These are phyloP conservation scores for Dryococelus australis DNA, from an alignment of 2,888 invertebrate genomes.

Conservation along the genomic window DNA sequence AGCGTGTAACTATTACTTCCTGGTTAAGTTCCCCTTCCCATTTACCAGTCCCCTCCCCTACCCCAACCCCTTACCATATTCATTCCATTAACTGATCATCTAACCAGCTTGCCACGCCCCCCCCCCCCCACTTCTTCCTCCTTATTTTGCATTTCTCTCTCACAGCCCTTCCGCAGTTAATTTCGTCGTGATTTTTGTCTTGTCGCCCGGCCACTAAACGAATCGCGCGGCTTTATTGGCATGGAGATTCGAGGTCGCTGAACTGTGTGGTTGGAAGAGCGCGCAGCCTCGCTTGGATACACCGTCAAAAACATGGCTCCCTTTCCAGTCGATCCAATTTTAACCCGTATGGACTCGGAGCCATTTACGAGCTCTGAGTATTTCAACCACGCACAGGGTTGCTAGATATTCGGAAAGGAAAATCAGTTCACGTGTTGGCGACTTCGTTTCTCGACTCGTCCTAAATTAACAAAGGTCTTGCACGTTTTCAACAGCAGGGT, in stretches of 20 bases:
- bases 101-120: neutral
- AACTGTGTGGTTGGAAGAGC: neutral
- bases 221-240: neutral
- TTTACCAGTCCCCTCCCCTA: no score
- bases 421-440: no score
- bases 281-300: neutral
- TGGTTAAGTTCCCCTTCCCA: neutral
- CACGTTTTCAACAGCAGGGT: no score
- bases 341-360: no score
- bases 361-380: no score
- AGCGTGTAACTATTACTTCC: neutral
- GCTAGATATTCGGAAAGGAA: no score
- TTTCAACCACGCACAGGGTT: no score
- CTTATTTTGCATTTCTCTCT: neutral
- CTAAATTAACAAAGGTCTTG: no score
- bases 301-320: neutral
- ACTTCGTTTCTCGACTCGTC: no score
- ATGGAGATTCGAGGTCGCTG: neutral
- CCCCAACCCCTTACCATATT: neutral
- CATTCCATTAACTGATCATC: neutral
- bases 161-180: neutral
- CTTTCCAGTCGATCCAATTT: neutral
- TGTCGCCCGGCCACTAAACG: neutral
- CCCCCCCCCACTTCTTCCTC: neutral
- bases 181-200: neutral